A percentile compares a stretch with the other conserved stretches of the same genome.
Conservation (phyloP, 2,888 invertebrate genomes). For the Hybos culiciformis region DNA sequence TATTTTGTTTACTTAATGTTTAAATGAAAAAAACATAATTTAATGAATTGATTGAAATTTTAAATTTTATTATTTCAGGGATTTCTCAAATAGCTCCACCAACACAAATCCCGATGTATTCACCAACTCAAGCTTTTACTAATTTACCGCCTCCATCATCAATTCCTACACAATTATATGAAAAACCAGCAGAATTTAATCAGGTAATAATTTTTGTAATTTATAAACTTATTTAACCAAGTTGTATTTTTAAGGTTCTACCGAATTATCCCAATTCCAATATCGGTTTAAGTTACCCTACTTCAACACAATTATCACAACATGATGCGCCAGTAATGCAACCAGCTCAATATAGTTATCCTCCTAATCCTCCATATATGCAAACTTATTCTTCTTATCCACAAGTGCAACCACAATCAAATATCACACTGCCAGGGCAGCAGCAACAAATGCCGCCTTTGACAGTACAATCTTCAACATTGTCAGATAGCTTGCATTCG, state of each 20-base stretch:
- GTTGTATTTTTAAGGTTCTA: background rate
- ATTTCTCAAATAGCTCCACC: background rate
- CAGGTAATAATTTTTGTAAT: background rate
- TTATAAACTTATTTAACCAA: background rate
- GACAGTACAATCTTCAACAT: too few species aligned
- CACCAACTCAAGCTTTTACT: constrained; percentile 23
- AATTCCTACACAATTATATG: constrained; percentile 24
- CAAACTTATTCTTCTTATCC: constrained; percentile 34
- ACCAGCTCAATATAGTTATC: constrained; percentile 12
- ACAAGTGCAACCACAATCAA: constrained; percentile 36
- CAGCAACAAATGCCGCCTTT: too few species aligned
- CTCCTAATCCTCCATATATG: constrained; percentile 17
- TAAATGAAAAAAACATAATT: background rate
- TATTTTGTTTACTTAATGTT: background rate
- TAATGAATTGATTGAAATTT: background rate
- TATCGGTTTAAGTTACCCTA: background rate
- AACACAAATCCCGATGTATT: background rate
- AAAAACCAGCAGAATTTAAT: background rate
- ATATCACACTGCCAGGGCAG: too few species aligned
- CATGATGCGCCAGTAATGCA: constrained; percentile 4
- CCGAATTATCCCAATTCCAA: constrained; percentile 3
- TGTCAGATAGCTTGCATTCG: too few species aligned
- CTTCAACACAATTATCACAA: constrained; percentile 18
- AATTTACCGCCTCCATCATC: constrained; percentile 39
- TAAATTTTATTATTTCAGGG: background rate